A percentile compares a stretch with the other conserved stretches of the same genome.
Evolutionary conservation across 2,888 invertebrate species (phyloP).

Genomic region (Polydrusus cervinus): DNA sequence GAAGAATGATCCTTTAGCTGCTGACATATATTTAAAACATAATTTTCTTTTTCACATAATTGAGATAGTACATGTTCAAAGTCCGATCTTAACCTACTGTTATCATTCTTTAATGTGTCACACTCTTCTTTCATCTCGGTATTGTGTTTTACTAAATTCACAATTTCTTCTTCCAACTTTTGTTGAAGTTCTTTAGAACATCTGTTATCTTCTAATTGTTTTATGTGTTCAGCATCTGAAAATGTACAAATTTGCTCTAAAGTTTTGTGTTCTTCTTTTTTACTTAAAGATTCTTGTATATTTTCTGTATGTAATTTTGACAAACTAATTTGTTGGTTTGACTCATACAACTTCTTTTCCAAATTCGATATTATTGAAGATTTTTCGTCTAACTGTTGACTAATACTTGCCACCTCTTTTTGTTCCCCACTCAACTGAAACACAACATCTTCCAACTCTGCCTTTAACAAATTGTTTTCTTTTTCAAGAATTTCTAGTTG

Average conservation of each 20-base stretch:
- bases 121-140: too few relatives aligned
- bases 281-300: background rate
- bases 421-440: conserved; percentile 31
- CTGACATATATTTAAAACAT: too few relatives aligned
- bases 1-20: too few relatives aligned
- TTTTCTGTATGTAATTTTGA: background rate
- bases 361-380: background rate
- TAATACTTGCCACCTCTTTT: conserved; percentile 13
- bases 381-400: conserved; percentile 26
- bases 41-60: too few relatives aligned
- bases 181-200: background rate
- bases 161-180: background rate
- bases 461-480: conserved; percentile 29
- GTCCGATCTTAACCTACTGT: too few relatives aligned
- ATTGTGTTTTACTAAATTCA: too few relatives aligned
- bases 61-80: too few relatives aligned
- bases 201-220: background rate
- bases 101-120: too few relatives aligned
- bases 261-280: conserved; percentile 5
- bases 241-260: background rate
- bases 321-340: background rate
- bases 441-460: conserved; percentile 24
- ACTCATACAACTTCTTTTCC: background rate
- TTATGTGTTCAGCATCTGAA: background rate
- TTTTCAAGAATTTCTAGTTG: too few relatives aligned